These are phyloP conservation scores for Tetranychus truncatus DNA, from an alignment of 2,888 invertebrate species.

Conservation along the genomic window DNA sequence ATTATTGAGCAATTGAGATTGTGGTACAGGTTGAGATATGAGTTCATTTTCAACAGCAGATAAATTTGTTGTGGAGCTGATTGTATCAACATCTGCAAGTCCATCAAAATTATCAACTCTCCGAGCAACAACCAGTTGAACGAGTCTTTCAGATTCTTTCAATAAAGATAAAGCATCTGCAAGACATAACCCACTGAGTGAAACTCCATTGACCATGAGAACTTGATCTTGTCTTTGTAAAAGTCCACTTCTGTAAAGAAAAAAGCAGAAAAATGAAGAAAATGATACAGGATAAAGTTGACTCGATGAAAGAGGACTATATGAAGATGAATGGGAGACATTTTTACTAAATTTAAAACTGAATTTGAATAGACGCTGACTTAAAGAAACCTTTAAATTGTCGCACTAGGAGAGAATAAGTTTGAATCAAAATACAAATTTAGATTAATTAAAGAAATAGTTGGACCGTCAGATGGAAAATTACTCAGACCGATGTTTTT, in stretches of 20 bases:
- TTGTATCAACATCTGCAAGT: background rate
- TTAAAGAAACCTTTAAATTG: no score
- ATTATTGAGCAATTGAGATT: background rate
- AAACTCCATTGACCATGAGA: slow-evolving; percentile 62
- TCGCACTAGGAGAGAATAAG: no score
- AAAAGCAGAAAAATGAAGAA: background rate
- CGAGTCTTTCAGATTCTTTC: slow-evolving; percentile 24
- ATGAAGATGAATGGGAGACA: no score
- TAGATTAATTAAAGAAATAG: no score
- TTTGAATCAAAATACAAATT: no score
- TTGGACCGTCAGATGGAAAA: no score
- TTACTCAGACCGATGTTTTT: no score
- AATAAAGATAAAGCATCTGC: slow-evolving; percentile 25
- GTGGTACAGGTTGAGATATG: background rate
- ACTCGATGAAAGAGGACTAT: no score
- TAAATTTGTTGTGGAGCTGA: background rate
- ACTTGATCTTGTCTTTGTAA: slow-evolving; percentile 60
- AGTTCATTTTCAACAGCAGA: background rate
- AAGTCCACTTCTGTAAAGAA: slow-evolving; percentile 20
- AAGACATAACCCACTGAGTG: slow-evolving; percentile 49
- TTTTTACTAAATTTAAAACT: no score
- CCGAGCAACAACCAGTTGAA: slow-evolving; percentile 26
- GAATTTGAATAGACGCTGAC: no score
- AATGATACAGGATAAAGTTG: no score
- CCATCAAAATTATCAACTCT: slow-evolving; percentile 5